Evolutionary conservation across 2,113 vertebrate species (phyloP).

Genomic region (Bubo scandiacus): DNA sequence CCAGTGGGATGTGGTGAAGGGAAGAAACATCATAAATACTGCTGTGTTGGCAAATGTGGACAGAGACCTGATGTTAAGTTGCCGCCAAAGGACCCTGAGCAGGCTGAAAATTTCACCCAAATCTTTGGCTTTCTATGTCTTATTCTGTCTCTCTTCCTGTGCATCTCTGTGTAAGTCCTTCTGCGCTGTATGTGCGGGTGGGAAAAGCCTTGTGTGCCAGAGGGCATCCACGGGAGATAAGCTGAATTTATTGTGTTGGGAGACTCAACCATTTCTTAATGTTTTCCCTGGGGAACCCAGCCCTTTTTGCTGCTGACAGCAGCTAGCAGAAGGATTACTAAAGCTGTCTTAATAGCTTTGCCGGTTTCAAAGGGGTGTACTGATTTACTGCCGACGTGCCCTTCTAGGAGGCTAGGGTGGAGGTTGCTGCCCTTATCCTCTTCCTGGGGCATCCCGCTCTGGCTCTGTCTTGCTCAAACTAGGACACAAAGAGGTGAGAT

Average conservation of each 20-base stretch:
- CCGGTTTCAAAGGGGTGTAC: not conserved
- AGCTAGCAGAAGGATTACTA: not conserved
- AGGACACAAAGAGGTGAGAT: not conserved
- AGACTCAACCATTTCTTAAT: not conserved
- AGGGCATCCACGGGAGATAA: not conserved
- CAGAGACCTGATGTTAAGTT: no score
- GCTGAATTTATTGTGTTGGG: not conserved
- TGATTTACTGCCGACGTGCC: not conserved
- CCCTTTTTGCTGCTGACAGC: not conserved
- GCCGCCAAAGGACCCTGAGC: not conserved
- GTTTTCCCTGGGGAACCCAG: not conserved
- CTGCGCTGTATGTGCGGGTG: fast-evolving
- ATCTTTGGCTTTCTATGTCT: not conserved
- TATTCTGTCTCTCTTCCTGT: not conserved
- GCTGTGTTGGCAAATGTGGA: fast-evolving
- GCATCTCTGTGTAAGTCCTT: not conserved
- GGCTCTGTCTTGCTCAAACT: not conserved
- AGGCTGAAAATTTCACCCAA: not conserved
- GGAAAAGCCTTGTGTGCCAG: not conserved
- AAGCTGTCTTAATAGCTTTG: not conserved
- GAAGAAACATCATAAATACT: not conserved
- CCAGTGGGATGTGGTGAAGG: no score
- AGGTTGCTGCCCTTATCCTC: not conserved
- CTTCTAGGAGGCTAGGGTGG: not conserved
- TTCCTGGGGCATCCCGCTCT: not conserved